Conservation (phyloP, 2,113 vertebrate species). For the Toxostoma redivivum region DNA sequence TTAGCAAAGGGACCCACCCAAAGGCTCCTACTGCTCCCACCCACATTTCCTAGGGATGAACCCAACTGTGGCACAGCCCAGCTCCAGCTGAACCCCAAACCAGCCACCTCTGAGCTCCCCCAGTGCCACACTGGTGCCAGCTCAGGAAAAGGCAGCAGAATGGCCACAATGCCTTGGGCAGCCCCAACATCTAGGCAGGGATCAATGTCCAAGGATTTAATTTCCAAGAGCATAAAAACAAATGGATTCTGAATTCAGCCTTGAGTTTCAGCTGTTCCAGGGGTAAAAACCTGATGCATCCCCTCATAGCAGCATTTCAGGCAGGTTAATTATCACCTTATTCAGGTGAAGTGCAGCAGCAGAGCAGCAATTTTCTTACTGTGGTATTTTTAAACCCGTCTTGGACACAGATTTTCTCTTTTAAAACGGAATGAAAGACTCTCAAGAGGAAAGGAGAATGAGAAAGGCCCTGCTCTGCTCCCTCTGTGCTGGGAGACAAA, state of each 20-base stretch:
- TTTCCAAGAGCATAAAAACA: not conserved
- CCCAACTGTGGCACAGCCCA: fast-evolving
- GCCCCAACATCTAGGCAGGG: not conserved
- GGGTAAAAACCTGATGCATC: not conserved
- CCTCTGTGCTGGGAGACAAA: not conserved
- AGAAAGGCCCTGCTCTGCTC: not conserved
- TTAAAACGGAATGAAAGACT: not conserved
- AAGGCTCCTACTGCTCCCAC: not conserved
- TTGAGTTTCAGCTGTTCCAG: not conserved
- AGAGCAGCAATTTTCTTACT: not conserved
- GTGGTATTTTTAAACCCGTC: not conserved
- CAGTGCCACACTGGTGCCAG: not conserved
- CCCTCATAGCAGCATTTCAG: not conserved
- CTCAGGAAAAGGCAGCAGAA: not conserved
- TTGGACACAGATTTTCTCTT: not conserved
- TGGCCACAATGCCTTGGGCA: fast-evolving
- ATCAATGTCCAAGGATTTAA: not conserved
- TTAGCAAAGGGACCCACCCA: not conserved
- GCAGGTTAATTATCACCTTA: not conserved
- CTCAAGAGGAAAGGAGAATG: not conserved
- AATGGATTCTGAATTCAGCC: not conserved
- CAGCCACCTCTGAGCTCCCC: not conserved
- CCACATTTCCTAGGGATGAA: not conserved
- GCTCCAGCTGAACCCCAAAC: not conserved
- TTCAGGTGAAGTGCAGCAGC: not conserved